Conservation (phyloP, 23 tunicate species). For the Phallusia fumigata region DNA sequence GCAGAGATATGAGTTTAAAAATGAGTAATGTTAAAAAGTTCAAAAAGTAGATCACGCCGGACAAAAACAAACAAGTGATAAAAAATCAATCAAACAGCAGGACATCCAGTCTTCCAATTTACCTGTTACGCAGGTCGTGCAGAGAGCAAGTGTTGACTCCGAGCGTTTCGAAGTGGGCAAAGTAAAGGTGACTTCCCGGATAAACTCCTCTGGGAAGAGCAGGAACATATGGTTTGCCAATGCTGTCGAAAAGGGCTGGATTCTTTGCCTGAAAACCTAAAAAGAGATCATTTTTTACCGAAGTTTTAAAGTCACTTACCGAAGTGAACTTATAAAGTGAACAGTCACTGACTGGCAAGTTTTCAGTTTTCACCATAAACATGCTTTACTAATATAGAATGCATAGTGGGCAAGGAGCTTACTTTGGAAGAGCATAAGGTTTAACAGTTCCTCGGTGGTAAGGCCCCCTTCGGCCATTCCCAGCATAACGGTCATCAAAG, state of each 20-base stretch:
- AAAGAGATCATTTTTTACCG: neutral
- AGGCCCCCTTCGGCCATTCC: neutral
- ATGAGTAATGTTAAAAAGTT: no score
- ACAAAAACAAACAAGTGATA: no score
- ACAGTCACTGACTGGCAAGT: no score
- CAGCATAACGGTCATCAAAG: neutral
- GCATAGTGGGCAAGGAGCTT: neutral
- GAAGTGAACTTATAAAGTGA: no score
- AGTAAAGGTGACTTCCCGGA: constrained; percentile 92
- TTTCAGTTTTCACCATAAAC: neutral
- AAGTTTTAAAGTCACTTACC: no score
- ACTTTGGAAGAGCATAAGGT: neutral
- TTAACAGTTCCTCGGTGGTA: neutral
- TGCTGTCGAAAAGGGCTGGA: constrained; percentile 45
- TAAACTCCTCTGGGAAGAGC: constrained; percentile 88
- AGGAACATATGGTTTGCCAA: constrained; percentile 87
- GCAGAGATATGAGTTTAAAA: no score
- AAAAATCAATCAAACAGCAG: no score
- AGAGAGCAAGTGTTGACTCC: constrained; percentile 96
- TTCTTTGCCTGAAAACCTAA: constrained; percentile 24
- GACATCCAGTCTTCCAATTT: neutral
- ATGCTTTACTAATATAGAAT: neutral
- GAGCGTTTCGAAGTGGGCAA: constrained; percentile 88
- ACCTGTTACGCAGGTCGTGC: constrained; percentile 93
- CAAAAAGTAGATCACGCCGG: no score